A percentile compares a stretch with the other conserved stretches of the same genome.
Evolutionary conservation across 2,888 invertebrate species (phyloP).

Genomic region (Microplitis deprimator): DNA sequence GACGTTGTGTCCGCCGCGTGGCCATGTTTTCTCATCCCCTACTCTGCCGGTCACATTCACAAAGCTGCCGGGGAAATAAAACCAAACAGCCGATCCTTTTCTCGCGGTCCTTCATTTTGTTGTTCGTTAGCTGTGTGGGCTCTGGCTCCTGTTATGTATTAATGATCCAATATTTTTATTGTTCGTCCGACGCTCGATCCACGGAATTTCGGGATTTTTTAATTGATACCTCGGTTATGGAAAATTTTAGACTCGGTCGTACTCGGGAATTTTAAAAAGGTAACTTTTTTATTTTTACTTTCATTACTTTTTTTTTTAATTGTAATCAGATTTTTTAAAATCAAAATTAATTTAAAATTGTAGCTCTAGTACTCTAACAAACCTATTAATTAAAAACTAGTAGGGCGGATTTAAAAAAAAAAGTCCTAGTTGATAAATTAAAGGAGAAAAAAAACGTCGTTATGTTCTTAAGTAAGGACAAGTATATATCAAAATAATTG

Average conservation of each 20-base stretch:
- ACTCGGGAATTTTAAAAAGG: too few species aligned
- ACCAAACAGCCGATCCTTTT: background rate
- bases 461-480: background rate
- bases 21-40: conserved; percentile 67
- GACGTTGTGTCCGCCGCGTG: conserved; percentile 63
- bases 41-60: conserved; percentile 45
- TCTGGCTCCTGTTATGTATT: background rate
- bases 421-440: background rate
- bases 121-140: conserved; percentile 8
- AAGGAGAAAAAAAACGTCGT: background rate
- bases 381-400: too few species aligned
- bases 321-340: too few species aligned
- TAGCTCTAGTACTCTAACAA: too few species aligned
- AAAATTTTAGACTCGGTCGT: too few species aligned
- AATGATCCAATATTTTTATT: background rate
- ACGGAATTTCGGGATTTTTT: too few species aligned
- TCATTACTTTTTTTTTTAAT: too few species aligned
- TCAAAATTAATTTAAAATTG: too few species aligned
- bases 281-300: too few species aligned
- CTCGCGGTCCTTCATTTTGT: background rate
- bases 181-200: too few species aligned
- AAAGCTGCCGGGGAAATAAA: conserved; percentile 35
- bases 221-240: too few species aligned
- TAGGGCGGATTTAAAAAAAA: too few species aligned
- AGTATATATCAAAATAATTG: background rate